Evolutionary conservation across 2,113 vertebrate genomes (phyloP).

Genomic region (Himantopus leucocephalus): DNA sequence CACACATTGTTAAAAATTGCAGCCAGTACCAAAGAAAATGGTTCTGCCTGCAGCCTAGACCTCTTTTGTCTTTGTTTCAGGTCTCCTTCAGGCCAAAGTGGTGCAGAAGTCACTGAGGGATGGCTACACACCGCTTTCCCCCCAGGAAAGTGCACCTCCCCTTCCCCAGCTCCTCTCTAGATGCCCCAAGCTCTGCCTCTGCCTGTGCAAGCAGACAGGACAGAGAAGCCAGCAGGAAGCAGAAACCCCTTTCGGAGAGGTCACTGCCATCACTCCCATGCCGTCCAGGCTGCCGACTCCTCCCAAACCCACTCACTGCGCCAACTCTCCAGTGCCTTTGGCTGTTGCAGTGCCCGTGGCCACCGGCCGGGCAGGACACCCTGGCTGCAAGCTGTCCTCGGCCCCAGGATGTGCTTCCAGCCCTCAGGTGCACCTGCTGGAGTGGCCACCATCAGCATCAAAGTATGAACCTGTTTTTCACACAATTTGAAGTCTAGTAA

Average conservation of each 20-base stretch:
- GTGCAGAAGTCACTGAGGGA: neutral
- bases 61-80: neutral
- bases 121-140: accelerated
- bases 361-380: too few relatives aligned
- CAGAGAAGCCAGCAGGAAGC: neutral
- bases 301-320: accelerated
- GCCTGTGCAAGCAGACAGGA: neutral
- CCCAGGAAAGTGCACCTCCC: neutral
- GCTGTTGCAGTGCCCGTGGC: too few relatives aligned
- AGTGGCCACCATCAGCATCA: too few relatives aligned
- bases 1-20: neutral
- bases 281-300: neutral
- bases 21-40: neutral
- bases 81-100: neutral
- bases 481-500: too few relatives aligned
- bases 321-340: too few relatives aligned
- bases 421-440: too few relatives aligned
- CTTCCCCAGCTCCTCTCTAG: neutral
- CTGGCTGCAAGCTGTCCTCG: too few relatives aligned
- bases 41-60: neutral
- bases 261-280: accelerated
- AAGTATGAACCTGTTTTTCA: too few relatives aligned
- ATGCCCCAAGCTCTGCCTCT: neutral
- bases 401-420: too few relatives aligned
- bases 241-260: neutral